Percentiles rank a stretch among this genome's conserved stretches.
Conservation (phyloP, 2,888 invertebrate genomes). For the Scrobipalpa costella region DNA sequence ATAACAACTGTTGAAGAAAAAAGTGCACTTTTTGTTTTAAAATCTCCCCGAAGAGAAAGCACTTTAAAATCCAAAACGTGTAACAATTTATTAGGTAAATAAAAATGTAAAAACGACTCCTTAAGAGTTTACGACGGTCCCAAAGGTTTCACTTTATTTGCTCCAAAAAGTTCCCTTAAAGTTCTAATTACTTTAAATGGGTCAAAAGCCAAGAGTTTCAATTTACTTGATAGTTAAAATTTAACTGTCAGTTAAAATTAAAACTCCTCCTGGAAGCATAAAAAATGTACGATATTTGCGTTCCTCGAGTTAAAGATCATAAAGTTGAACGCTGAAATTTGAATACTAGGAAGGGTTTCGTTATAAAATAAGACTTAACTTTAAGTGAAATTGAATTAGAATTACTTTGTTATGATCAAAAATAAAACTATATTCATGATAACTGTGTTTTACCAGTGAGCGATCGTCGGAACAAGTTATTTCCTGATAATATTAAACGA, state of each 20-base stretch:
- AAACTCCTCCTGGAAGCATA: not conserved
- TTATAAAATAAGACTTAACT: not conserved
- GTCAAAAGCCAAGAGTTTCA: conserved; percentile 16
- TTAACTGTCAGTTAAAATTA: conserved; percentile 19
- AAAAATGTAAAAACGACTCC: conserved; percentile 7
- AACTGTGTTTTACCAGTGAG: no score
- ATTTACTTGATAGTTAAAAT: conserved; percentile 19
- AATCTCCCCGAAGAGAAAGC: not conserved
- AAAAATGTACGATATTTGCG: conserved; percentile 1
- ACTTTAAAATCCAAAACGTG: not conserved
- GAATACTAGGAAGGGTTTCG: conserved; percentile 2
- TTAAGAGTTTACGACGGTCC: not conserved
- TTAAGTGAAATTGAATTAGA: not conserved
- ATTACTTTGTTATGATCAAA: not conserved
- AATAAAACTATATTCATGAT: not conserved
- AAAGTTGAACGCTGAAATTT: conserved; percentile 10
- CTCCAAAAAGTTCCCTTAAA: conserved; percentile 8
- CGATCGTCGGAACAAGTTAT: no score
- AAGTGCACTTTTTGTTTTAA: not conserved
- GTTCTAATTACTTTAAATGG: conserved; percentile 11
- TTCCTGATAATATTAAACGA: no score
- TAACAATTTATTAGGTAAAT: not conserved
- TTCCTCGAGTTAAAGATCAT: conserved; percentile 9
- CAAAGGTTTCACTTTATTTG: conserved; percentile 8
- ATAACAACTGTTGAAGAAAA: not conserved